A percentile compares a stretch with the other conserved stretches of the same genome.
These are phyloP conservation scores for Sicus ferrugineus DNA, from an alignment of 2,888 invertebrate genomes.

Conservation along the genomic window DNA sequence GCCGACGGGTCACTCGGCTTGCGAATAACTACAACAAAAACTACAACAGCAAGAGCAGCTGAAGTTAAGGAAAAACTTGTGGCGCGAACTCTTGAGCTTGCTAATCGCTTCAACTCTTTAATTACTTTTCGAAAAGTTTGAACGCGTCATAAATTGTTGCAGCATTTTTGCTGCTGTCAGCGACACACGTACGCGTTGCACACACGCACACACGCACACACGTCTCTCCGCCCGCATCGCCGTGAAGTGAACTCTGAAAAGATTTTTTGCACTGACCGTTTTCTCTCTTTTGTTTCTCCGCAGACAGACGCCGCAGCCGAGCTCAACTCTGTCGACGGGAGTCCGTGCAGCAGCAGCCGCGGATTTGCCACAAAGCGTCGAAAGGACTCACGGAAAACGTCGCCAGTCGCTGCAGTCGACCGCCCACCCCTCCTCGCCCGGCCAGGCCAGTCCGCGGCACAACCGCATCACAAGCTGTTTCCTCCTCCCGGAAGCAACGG, in stretches of 20 bases:
- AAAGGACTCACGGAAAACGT: not conserved
- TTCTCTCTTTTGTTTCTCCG: not conserved
- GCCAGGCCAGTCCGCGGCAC: not conserved
- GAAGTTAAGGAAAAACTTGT: not conserved
- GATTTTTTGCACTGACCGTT: not conserved
- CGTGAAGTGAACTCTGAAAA: not conserved
- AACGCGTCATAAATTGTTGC: slow-evolving; percentile 36
- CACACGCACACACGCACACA: not conserved
- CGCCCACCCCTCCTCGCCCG: slow-evolving; percentile 1
- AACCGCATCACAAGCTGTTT: slow-evolving; percentile 4
- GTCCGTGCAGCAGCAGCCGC: not conserved
- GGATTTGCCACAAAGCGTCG: too few relatives aligned
- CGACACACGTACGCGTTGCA: slow-evolving; percentile 14
- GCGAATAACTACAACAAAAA: slow-evolving; percentile 5
- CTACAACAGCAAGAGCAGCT: not conserved
- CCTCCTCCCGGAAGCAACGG: too few relatives aligned
- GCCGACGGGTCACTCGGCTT: slow-evolving; percentile 5
- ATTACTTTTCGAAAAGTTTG: slow-evolving; percentile 58
- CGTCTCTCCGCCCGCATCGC: not conserved
- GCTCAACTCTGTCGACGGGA: slow-evolving; percentile 9
- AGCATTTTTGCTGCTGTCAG: slow-evolving; percentile 10
- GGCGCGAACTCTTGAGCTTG: slow-evolving; percentile 41
- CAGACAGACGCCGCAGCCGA: not conserved
- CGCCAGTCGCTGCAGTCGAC: not conserved
- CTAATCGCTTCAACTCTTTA: slow-evolving; percentile 61